Evolutionary conservation across 1,140 invertebrate species (phyloP), one percentile per base, ranked within the genome.

Genomic region (Nixonia krombeini): DNA sequence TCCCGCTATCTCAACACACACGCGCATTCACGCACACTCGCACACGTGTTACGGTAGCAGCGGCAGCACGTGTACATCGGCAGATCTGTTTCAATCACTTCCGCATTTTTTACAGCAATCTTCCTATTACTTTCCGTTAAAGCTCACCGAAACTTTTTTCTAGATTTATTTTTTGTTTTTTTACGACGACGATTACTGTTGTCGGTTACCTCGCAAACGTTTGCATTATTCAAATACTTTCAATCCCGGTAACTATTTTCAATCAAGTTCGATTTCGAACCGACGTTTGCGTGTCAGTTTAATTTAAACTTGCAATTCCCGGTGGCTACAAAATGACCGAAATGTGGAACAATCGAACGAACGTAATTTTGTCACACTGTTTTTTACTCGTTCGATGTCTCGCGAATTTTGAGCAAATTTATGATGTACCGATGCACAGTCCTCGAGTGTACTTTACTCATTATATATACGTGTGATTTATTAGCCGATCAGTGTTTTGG

Each of bases 61-160:
- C 65, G 45, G 1, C 51, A 52, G 57, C 65, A 62, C 57, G 57
- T 62, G 65, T 52, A 47, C 65, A 56, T 61, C 31, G 26, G 40
- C 23, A 23, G 49, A 33, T n/a, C n/a, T 33, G 21, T 21, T 21
- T 58, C 64, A 56, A 61, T 56, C 56, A 37, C 64, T 68, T 68
- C 57, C 64, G 57, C 35, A 23, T 55, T 47, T 28, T 52, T 59
- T 45, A n/a, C 45, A 13, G 7, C 16, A 6, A 38, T 6, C 15
- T 13, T n/a, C 29, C 40, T 51, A 29, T 29, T 4, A 29, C n/a
- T 10, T 8, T 2, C 8, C 8, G 8, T n/a, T n/a, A n/a, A n/a
- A n/a, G n/a, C n/a, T n/a, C n/a, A 25, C 23, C 38, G 18, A 23
- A 6, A 23, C 18, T 10, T 41, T 25, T 45, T 15, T 12, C 18